These are phyloP conservation scores for Branchipolynoe longqiensis DNA, from an alignment of 2,888 invertebrate species.

Conservation along the genomic window DNA sequence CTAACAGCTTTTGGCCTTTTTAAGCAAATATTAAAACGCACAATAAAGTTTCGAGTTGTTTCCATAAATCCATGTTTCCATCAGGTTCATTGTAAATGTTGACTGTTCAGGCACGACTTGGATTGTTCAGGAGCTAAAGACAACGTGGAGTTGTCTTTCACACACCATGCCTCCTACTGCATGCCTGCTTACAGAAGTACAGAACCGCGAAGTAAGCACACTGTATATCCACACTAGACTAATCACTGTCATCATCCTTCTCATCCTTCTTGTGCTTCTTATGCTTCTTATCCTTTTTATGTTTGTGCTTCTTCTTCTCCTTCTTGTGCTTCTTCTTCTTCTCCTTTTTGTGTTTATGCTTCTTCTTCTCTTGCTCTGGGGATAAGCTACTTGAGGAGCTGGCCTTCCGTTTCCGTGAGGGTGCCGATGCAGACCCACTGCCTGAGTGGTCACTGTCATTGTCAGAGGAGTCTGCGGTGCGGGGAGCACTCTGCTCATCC, in stretches of 20 bases:
- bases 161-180: neutral
- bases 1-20: too few relatives aligned
- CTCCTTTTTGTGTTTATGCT: conserved; percentile 68
- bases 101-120: neutral
- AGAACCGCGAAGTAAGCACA: neutral
- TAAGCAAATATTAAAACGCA: neutral
- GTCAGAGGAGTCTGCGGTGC: neutral
- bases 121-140: too few relatives aligned
- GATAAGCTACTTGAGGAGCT: conserved; percentile 64
- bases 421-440: neutral
- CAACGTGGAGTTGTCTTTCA: neutral
- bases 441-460: neutral
- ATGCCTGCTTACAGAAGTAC: neutral
- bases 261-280: conserved; percentile 64
- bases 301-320: conserved; percentile 58
- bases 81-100: neutral
- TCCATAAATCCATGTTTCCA: neutral
- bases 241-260: neutral
- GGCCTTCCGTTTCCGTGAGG: conserved; percentile 18
- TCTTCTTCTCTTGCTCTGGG: conserved; percentile 70
- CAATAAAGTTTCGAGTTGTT: conserved; percentile 20
- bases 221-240: neutral
- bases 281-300: conserved; percentile 69
- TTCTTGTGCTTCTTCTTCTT: conserved; percentile 54
- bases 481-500: too few relatives aligned